Evolutionary conservation across 2,888 invertebrate species (phyloP), one percentile per base, ranked within the genome.

Genomic region (Noctua fimbriata): DNA sequence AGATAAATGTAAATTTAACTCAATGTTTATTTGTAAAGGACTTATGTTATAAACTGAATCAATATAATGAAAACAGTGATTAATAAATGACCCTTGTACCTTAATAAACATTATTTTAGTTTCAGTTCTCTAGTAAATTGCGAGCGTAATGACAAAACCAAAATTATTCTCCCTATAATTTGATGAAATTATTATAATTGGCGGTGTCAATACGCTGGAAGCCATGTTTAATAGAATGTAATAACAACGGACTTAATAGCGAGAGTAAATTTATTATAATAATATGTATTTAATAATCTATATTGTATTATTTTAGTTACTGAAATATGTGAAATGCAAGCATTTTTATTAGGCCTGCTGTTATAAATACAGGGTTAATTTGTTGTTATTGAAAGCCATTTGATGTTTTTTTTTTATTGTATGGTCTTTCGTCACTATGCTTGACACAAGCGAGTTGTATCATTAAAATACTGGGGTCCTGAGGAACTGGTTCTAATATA

Each of bases 141-240:
- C 32, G 32, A 18, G 32, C 6, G 10, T 21, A n/a, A 52, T 52
- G n/a, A 5, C 32, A n/a, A 28, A 74, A 52, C n/a, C 70, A 28
- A 73, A 73, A 73, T 74, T 21, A 36, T n/a, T n/a, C 49, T 2
- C 49, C 36, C 60, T 28, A 49, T 47, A 76, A 76, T 47, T 76
- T 75, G 32, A 36, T 76, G 47, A 47, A 75, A 76, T 75, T 76
- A 75, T 75, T 24, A 75, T 75, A 75, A 76, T 76, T 76, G 18
- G 16, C 28, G 60, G 76, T 47, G 60, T 76, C 47, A 60, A 60
- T 75, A 60, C 47, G 14, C 24, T 60, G 44, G 47, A 69, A 47
- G 47, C 36, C 16, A n/a, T 21, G n/a, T 21, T 60, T 75, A 32
- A 75, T 76, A 60, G n/a, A 75, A 75, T 47, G 28, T 55, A 18